These are phyloP conservation scores for Phrixothrix hirtus DNA, from an alignment of 2,888 invertebrate species.

Conservation along the genomic window DNA sequence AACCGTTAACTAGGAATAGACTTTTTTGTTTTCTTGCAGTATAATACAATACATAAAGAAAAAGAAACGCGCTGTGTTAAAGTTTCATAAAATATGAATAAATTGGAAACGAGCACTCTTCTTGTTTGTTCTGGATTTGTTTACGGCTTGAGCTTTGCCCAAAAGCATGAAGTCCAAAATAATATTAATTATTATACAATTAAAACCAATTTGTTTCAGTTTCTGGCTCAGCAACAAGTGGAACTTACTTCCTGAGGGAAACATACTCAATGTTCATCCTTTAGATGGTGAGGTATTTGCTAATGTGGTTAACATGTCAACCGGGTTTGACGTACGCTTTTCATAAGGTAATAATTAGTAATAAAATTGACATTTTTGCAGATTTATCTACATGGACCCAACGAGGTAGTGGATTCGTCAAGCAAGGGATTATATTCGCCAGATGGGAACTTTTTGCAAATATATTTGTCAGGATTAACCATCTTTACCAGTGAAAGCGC, in stretches of 20 bases:
- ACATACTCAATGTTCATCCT: constrained; percentile 66
- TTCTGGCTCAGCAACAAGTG: constrained; percentile 64
- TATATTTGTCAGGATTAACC: constrained; percentile 49
- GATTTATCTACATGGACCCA: constrained; percentile 68
- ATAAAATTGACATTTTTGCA: constrained; percentile 41
- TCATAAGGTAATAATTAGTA: neutral
- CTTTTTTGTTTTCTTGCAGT: too few relatives aligned
- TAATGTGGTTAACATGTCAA: constrained; percentile 71
- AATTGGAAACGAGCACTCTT: too few relatives aligned
- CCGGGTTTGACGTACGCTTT: constrained; percentile 65
- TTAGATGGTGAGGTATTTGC: constrained; percentile 77
- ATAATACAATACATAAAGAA: too few relatives aligned
- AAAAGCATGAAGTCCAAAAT: neutral
- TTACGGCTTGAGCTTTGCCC: too few relatives aligned
- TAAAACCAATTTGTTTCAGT: constrained; percentile 46
- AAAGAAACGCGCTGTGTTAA: too few relatives aligned
- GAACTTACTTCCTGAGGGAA: constrained; percentile 57
- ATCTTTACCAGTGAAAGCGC: constrained; percentile 50
- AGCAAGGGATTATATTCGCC: constrained; percentile 52
- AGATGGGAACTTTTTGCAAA: constrained; percentile 49
- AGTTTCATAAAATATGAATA: too few relatives aligned
- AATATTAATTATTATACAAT: neutral
- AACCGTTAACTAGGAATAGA: too few relatives aligned
- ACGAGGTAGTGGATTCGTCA: constrained; percentile 69
- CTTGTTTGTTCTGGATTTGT: too few relatives aligned